phyloP scores from a whole-genome alignment of 2,113 vertebrate genomes.

The Parus major region DNA sequence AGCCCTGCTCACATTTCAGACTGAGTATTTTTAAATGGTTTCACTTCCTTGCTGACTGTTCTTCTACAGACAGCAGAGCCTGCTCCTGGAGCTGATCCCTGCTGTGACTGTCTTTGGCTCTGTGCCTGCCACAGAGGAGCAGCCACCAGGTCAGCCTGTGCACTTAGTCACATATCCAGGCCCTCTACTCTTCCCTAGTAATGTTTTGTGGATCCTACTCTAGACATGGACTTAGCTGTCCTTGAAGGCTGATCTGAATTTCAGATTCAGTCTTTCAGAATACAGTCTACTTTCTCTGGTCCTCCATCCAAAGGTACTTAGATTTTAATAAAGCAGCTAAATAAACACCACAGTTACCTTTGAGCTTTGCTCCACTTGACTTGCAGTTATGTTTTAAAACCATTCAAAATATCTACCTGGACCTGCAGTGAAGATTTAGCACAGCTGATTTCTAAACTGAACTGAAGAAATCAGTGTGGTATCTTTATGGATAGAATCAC shows the following conservation, averaged over 20 bases:
- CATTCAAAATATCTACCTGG: not conserved
- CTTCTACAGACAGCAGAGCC: not conserved
- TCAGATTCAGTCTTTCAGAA: not conserved
- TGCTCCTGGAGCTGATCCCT: not conserved
- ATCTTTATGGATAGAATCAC: not conserved
- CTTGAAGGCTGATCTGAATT: not conserved
- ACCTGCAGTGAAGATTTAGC: not conserved
- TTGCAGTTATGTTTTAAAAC: not conserved
- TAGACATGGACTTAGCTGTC: not conserved
- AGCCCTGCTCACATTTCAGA: not conserved
- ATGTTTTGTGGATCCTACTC: not conserved
- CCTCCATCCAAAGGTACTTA: not conserved
- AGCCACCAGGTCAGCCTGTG: not conserved
- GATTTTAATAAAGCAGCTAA: not conserved
- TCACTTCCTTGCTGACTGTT: not conserved
- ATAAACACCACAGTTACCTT: not conserved
- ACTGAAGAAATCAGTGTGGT: not conserved
- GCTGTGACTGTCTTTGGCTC: not conserved
- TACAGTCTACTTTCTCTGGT: not conserved
- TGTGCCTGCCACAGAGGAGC: not conserved
- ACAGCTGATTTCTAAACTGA: not conserved
- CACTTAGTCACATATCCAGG: not conserved
- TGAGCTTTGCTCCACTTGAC: not conserved
- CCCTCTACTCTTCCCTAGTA: not conserved
- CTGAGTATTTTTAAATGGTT: not conserved